Base-by-base conservation (phyloP, 1,140 invertebrate genomes). In the Eurosta solidaginis region DNA sequence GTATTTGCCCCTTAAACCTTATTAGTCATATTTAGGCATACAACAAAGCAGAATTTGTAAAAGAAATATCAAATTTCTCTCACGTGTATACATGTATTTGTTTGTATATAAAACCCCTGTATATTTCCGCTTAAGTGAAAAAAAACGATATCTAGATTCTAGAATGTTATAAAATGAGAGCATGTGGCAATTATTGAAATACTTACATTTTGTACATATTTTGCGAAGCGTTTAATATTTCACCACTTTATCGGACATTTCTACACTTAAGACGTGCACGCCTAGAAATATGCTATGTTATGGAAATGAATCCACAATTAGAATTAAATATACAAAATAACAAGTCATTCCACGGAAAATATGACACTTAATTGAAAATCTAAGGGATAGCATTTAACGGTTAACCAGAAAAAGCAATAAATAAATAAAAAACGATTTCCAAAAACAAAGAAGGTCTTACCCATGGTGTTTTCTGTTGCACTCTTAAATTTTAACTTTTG, bases 101-200 rank as follows among this genome's bases (percentile, higher is more conserved):
- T 22, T 22, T 4, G 49, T 22, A 25, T 27, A 9, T 10, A 25
- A 68, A 68, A 2, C 33, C n/a, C 14, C 59, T 42, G 33, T 6
- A n/a, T 20, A 40, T 42, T 68, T 68, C 59, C 59, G 59, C 5
- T 68, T 33, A 40, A n/a, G n/a, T n/a, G n/a, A n/a, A n/a, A n/a
- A n/a, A n/a, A n/a, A n/a, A n/a, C n/a, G n/a, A n/a, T n/a, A n/a
- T n/a, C n/a, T n/a, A n/a, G n/a, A n/a, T n/a, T n/a, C n/a, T n/a
- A n/a, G n/a, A n/a, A n/a, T n/a, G n/a, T n/a, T n/a, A n/a, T 40
- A 68, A 40, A 14, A 42, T 22, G 59, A 40, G 22, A 20, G 59
- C n/a, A 40, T 36, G 33, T 22, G 33, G 33, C 36, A 68, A 68
- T 68, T 68, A 68, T 68, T 25, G 59, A 68, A 68, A 68, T 68